Conservation (phyloP, 2,797 vertebrate genomes). For the Urophycis tenuis region DNA sequence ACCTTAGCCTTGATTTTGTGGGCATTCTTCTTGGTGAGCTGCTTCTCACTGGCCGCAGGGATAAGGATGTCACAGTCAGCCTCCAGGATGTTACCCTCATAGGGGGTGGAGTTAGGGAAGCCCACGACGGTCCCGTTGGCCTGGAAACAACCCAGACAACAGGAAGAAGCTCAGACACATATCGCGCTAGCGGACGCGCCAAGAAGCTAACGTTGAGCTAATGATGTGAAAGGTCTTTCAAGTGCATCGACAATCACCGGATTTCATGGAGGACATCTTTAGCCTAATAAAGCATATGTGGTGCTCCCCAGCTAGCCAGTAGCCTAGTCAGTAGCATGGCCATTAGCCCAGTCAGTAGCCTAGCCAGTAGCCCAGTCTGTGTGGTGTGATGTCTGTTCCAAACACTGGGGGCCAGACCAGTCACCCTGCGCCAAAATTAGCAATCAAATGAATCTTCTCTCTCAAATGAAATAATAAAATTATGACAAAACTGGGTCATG, state of each 20-base stretch:
- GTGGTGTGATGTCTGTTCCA: neutral
- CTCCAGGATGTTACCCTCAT: constrained; percentile 87
- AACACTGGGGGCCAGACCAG: too few species aligned
- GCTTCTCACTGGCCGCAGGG: constrained; percentile 93
- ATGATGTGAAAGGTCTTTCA: neutral
- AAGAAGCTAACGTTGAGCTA: neutral
- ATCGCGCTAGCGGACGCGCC: too few species aligned
- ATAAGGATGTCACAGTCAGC: constrained; percentile 92
- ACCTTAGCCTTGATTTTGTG: constrained; percentile 85
- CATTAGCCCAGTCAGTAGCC: too few species aligned
- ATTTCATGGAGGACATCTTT: neutral
- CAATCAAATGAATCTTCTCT: too few species aligned
- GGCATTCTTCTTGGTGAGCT: constrained; percentile 87
- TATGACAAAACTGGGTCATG: neutral
- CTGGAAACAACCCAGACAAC: constrained; percentile 37
- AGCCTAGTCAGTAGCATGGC: neutral
- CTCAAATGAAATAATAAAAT: too few species aligned
- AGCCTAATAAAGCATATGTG: neutral
- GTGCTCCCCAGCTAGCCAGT: neutral
- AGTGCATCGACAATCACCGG: neutral
- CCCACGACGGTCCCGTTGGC: constrained; percentile 79
- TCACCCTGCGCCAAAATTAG: too few species aligned
- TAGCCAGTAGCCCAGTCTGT: neutral
- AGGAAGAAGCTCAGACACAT: neutral
- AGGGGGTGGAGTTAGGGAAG: constrained; percentile 81